phyloP scores from a whole-genome alignment of 2,888 invertebrate species.

The Chelonus formosanus region DNA sequence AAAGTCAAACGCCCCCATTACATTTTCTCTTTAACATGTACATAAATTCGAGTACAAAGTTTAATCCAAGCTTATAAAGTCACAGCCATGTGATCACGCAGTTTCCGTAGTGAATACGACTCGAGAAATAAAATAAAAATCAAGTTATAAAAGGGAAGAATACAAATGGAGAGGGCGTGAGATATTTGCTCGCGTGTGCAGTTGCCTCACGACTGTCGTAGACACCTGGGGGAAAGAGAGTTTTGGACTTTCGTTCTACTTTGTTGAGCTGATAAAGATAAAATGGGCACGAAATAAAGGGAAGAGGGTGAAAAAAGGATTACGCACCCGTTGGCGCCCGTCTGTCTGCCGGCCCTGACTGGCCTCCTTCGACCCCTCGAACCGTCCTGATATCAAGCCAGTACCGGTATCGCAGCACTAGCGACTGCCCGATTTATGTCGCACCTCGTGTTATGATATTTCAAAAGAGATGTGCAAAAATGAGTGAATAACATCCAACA shows the following conservation, averaged over 20 bases:
- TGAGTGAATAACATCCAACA: neutral
- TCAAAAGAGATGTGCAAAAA: conserved; percentile 1
- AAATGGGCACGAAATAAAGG: neutral
- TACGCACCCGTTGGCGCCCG: conserved; percentile 48
- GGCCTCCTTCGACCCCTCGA: conserved; percentile 43
- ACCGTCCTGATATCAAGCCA: conserved; percentile 38
- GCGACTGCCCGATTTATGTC: conserved; percentile 37
- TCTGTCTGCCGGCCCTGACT: conserved; percentile 53
- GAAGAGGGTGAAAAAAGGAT: conserved; percentile 8
- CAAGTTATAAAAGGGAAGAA: neutral
- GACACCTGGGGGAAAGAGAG: conserved; percentile 7
- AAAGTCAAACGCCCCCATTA: no score
- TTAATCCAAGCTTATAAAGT: no score
- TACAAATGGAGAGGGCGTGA: conserved; percentile 15
- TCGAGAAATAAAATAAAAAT: no score
- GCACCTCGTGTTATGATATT: conserved; percentile 1
- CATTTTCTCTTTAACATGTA: no score
- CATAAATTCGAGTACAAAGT: no score
- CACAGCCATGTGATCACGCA: no score
- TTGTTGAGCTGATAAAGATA: neutral
- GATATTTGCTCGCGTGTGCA: conserved; percentile 20
- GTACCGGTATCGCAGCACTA: conserved; percentile 52
- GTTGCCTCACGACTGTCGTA: neutral
- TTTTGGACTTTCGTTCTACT: conserved; percentile 18
- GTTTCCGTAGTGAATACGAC: no score